Evolutionary conservation across 2,113 vertebrate genomes (phyloP).

Genomic region (Dendrocopos noguchii): DNA sequence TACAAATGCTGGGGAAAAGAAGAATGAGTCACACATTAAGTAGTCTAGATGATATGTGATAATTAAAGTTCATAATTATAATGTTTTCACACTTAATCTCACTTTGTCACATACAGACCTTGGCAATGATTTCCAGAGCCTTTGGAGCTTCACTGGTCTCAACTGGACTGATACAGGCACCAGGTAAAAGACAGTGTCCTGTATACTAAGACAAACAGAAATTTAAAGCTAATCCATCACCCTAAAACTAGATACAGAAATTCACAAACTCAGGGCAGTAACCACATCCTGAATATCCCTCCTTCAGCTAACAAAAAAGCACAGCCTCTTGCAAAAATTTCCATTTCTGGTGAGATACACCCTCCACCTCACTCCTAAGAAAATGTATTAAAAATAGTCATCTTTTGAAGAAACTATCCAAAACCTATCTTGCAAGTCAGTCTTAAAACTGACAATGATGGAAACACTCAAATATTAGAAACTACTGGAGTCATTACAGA

Average conservation of each 20-base stretch:
- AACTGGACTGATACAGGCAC: neutral
- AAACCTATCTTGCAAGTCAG: neutral
- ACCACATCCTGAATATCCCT: neutral
- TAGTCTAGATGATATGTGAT: neutral
- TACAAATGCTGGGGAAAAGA: neutral
- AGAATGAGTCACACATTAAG: neutral
- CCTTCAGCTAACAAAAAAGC: neutral
- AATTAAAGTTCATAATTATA: constrained; percentile 37
- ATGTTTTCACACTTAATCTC: constrained; percentile 19
- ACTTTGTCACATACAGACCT: constrained; percentile 15
- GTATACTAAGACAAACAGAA: neutral
- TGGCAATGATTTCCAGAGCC: constrained; percentile 21
- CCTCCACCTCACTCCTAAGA: neutral
- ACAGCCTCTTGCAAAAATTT: neutral
- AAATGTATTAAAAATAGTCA: neutral
- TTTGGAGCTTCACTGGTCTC: neutral
- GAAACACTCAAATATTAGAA: neutral
- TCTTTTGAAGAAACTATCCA: neutral
- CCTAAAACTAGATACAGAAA: neutral
- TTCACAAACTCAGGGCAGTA: neutral
- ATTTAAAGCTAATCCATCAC: neutral
- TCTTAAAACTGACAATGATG: neutral
- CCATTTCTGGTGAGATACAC: neutral
- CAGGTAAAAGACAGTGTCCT: neutral
- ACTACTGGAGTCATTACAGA: neutral